phyloP scores from a whole-genome alignment of 2,797 vertebrate species.

The Sebastes elongatus region DNA sequence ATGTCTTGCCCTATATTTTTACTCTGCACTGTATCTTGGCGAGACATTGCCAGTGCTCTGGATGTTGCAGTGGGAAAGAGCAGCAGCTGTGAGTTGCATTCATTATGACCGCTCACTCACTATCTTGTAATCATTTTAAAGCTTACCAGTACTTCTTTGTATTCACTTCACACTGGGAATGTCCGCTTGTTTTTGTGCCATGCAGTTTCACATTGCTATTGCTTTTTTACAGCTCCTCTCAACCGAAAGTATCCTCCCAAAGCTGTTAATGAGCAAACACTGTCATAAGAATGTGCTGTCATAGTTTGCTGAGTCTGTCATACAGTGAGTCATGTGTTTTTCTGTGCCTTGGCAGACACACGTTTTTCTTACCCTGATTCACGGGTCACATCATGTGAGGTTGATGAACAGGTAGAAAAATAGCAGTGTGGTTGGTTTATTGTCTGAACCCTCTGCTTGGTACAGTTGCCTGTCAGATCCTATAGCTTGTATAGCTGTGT shows the following conservation, averaged over 20 bases:
- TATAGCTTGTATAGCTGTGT: neutral
- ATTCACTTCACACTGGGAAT: neutral
- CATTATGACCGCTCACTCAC: neutral
- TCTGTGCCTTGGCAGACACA: neutral
- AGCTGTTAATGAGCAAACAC: conserved; percentile 39
- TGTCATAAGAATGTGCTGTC: conserved; percentile 40
- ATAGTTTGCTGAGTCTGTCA: conserved; percentile 47
- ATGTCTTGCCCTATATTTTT: conserved; percentile 60
- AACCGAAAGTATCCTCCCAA: neutral
- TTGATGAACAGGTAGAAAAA: conserved; percentile 28
- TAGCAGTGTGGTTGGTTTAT: neutral
- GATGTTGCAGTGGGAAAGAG: conserved; percentile 22
- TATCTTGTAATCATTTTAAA: neutral
- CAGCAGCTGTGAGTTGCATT: neutral
- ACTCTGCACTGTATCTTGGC: conserved; percentile 13
- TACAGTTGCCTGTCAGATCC: neutral
- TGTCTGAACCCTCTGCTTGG: neutral
- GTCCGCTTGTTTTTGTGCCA: neutral
- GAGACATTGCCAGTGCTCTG: neutral
- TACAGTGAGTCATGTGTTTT: conserved; percentile 60
- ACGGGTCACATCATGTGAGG: neutral
- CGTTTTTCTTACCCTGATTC: conserved; percentile 19
- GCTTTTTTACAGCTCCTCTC: neutral
- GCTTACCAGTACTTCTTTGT: neutral
- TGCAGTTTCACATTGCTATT: neutral